Conservation (phyloP, 1,140 invertebrate species). For the Drosophila sproati region DNA sequence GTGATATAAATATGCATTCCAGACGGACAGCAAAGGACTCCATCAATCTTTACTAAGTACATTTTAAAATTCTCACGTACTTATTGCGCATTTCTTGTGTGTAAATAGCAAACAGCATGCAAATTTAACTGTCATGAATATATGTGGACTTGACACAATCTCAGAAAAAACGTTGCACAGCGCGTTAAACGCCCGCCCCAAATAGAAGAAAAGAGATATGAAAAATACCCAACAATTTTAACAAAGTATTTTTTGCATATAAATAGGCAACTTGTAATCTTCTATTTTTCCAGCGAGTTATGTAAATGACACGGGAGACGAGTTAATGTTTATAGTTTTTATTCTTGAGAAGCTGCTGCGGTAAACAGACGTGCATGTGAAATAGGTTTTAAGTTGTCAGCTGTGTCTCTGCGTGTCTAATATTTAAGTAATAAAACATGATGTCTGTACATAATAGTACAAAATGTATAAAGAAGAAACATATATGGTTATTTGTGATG, state of each 20-base stretch:
- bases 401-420: slow-evolving; percentile 51
- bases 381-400: slow-evolving; percentile 79
- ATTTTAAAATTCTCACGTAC: slow-evolving; percentile 40
- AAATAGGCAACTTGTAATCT: slow-evolving; percentile 36
- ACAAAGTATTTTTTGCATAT: slow-evolving; percentile 33
- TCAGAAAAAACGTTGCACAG: slow-evolving; percentile 40
- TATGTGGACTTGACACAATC: slow-evolving; percentile 34
- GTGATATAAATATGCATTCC: slow-evolving; percentile 25
- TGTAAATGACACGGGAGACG: slow-evolving; percentile 55
- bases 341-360: slow-evolving; percentile 50
- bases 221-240: slow-evolving; percentile 18
- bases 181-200: slow-evolving; percentile 44
- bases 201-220: slow-evolving; percentile 27
- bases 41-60: slow-evolving; percentile 38
- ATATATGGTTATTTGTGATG: not conserved
- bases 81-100: slow-evolving; percentile 49
- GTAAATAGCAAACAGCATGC: slow-evolving; percentile 35
- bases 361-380: slow-evolving; percentile 77
- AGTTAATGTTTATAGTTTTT: slow-evolving; percentile 12
- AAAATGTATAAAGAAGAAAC: slow-evolving; percentile 18
- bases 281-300: slow-evolving; percentile 49
- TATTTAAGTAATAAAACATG: slow-evolving; percentile 72
- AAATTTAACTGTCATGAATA: not conserved
- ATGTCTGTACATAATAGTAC: slow-evolving; percentile 48
- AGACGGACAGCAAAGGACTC: slow-evolving; percentile 7